A percentile compares a stretch with the other conserved stretches of the same genome.
Conservation (phyloP, 1,140 invertebrate genomes). For the Tetraneura akinire region DNA sequence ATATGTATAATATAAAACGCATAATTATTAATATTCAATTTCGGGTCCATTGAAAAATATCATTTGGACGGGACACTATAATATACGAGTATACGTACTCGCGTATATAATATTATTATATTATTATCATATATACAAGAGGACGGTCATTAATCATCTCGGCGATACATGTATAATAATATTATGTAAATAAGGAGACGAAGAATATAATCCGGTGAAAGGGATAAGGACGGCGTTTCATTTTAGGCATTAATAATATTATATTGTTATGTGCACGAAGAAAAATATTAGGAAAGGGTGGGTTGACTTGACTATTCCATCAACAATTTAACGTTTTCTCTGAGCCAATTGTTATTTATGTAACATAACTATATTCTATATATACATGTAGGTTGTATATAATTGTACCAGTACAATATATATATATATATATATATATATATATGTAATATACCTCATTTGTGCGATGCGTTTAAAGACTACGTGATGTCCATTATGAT, state of each 20-base stretch:
- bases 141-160: slow-evolving; percentile 10
- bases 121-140: no score
- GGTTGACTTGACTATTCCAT: neutral
- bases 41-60: slow-evolving; percentile 20
- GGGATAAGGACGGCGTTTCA: slow-evolving; percentile 15
- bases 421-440: neutral
- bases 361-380: slow-evolving; percentile 19
- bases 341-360: neutral
- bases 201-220: slow-evolving; percentile 17
- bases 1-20: neutral
- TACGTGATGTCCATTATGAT: slow-evolving; percentile 25
- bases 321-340: slow-evolving; percentile 21
- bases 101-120: no score
- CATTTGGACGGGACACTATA: neutral
- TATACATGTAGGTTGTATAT: slow-evolving; percentile 11
- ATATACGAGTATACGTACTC: no score
- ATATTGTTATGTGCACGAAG: neutral
- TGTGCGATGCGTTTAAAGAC: slow-evolving; percentile 4
- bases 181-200: neutral
- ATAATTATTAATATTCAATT: slow-evolving; percentile 24
- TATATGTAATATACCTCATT: neutral
- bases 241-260: slow-evolving; percentile 14
- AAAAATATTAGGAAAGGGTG: slow-evolving; percentile 20
- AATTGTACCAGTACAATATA: no score
- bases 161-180: neutral